phyloP scores from a whole-genome alignment of 2,888 invertebrate genomes.

The Vesta saturnalis region DNA sequence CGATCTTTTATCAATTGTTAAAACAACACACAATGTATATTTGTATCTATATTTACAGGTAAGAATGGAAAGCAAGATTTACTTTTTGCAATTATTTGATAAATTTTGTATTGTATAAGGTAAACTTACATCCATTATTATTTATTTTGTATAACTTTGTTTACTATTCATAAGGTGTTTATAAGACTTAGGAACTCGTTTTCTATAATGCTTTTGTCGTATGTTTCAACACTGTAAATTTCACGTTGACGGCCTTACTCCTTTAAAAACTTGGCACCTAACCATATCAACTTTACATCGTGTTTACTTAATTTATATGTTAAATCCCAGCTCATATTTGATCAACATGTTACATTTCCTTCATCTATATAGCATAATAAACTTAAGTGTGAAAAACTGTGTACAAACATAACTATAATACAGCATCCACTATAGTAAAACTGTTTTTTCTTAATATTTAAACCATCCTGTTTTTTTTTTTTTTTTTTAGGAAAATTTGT shows the following conservation, averaged over 20 bases:
- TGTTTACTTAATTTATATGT: slow-evolving; percentile 41
- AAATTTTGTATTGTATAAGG: slow-evolving; percentile 23
- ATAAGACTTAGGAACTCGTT: slow-evolving; percentile 34
- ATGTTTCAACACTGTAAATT: slow-evolving; percentile 38
- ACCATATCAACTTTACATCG: slow-evolving; percentile 48
- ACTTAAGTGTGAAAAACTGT: slow-evolving; percentile 47
- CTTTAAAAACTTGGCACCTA: slow-evolving; percentile 44
- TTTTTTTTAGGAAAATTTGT: no score
- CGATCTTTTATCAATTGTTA: slow-evolving; percentile 33
- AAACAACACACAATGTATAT: slow-evolving; percentile 31
- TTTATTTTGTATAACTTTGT: slow-evolving; percentile 34
- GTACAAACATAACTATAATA: slow-evolving; percentile 48
- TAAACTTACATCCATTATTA: slow-evolving; percentile 29
- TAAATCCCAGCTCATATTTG: slow-evolving; percentile 38
- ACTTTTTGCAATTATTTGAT: slow-evolving; percentile 23
- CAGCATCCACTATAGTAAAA: slow-evolving; percentile 44
- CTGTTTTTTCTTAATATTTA: slow-evolving; percentile 17
- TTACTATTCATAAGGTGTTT: slow-evolving; percentile 25
- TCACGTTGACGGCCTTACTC: slow-evolving; percentile 46
- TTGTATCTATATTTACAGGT: slow-evolving; percentile 29
- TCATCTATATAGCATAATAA: slow-evolving; percentile 47
- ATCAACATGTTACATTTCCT: slow-evolving; percentile 44
- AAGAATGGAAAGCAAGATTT: slow-evolving; percentile 31
- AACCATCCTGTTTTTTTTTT: no score
- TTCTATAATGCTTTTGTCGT: slow-evolving; percentile 38